Evolutionary conservation across 1,140 invertebrate species (phyloP).

Genomic region (Drosophila carrolli): DNA sequence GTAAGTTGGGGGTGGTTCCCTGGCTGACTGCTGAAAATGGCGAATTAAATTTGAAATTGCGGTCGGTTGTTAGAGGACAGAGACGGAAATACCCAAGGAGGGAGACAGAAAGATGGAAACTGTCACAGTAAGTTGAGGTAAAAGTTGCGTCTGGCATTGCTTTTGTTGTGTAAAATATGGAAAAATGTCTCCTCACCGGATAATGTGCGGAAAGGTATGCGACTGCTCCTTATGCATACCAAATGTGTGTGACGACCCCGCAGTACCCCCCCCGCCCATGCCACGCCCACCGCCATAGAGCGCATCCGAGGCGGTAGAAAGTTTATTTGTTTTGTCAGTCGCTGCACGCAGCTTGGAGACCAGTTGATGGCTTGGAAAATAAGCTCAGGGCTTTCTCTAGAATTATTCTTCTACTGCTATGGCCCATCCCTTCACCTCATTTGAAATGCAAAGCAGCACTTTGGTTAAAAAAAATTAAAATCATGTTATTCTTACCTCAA

Average conservation of each 20-base stretch:
- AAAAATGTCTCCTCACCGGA: slow-evolving; percentile 65
- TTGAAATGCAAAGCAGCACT: slow-evolving; percentile 62
- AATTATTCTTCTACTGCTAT: background rate
- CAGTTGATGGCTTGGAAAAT: slow-evolving; percentile 53
- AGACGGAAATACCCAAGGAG: background rate
- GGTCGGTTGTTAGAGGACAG: slow-evolving; percentile 37
- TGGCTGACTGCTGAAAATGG: slow-evolving; percentile 68
- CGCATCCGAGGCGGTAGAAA: slow-evolving; percentile 40
- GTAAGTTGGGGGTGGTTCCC: slow-evolving; percentile 15
- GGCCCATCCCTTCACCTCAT: slow-evolving; percentile 31
- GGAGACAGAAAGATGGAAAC: slow-evolving; percentile 19
- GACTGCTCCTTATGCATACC: slow-evolving; percentile 76
- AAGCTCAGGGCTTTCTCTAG: slow-evolving; percentile 34
- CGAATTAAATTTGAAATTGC: slow-evolving; percentile 83
- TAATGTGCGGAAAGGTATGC: slow-evolving; percentile 65
- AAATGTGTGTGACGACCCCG: slow-evolving; percentile 57
- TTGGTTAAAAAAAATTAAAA: slow-evolving; percentile 33
- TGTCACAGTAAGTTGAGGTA: slow-evolving; percentile 76
- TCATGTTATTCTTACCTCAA: slow-evolving; percentile 8
- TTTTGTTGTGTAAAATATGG: slow-evolving; percentile 75
- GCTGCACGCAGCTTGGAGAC: slow-evolving; percentile 36
- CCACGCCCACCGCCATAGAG: background rate
- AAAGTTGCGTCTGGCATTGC: slow-evolving; percentile 69
- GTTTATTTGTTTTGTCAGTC: slow-evolving; percentile 76
- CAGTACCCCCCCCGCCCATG: background rate